Conservation (phyloP, 30 jellyfish, hydroid and myxozoan species). For the Aurelia sp. region DNA sequence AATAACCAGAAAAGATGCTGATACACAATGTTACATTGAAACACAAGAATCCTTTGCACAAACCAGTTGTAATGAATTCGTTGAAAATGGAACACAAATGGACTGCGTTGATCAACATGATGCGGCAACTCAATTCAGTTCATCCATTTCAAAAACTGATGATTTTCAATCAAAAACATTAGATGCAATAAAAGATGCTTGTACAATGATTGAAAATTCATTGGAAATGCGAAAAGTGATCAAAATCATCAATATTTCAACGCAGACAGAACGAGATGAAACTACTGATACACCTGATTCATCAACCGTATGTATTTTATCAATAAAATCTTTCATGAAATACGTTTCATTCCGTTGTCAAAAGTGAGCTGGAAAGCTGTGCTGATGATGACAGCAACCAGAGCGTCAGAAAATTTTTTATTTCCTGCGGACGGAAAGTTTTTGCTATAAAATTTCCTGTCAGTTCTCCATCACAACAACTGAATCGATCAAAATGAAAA, state of each 20-base stretch:
- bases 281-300: background rate
- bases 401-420: too few relatives aligned
- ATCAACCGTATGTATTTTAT: background rate
- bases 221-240: background rate
- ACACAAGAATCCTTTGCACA: background rate
- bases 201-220: constrained; percentile 5
- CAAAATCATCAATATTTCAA: background rate
- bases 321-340: background rate
- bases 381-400: too few relatives aligned
- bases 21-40: background rate
- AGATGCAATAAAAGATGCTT: background rate
- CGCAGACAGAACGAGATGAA: constrained; percentile 40
- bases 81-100: constrained; percentile 3
- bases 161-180: background rate
- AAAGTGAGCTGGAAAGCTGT: too few relatives aligned
- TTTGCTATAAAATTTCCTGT: too few relatives aligned
- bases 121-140: too few relatives aligned
- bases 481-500: too few relatives aligned
- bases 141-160: background rate
- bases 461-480: too few relatives aligned
- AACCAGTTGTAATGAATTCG: background rate
- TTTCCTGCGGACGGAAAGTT: too few relatives aligned
- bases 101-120: background rate
- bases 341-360: background rate
- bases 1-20: background rate